These are phyloP conservation scores for Ochlodes sylvanus DNA, from an alignment of 2,888 invertebrate genomes.

Conservation along the genomic window DNA sequence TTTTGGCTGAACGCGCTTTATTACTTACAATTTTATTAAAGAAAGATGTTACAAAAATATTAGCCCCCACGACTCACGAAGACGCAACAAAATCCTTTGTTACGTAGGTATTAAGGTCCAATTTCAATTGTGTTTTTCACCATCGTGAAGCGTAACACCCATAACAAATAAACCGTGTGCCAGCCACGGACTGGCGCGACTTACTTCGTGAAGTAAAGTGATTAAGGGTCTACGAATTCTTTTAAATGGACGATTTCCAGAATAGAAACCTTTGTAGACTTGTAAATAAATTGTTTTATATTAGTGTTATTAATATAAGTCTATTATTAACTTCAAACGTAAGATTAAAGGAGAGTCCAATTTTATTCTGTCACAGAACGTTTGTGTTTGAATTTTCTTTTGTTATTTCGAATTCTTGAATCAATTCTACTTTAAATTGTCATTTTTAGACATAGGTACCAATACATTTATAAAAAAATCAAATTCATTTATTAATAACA, in stretches of 20 bases:
- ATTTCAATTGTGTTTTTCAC: background rate
- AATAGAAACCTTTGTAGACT: conserved; percentile 26
- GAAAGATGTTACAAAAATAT: conserved; percentile 42
- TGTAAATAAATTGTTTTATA: conserved; percentile 23
- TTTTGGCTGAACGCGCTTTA: conserved; percentile 32
- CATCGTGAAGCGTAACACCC: conserved; percentile 5
- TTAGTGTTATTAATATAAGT: conserved; percentile 13
- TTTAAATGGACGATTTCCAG: conserved; percentile 30
- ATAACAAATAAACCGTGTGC: conserved; percentile 44
- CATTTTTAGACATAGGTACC: too few species aligned
- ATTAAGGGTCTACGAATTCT: conserved; percentile 52
- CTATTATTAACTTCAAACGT: conserved; percentile 1
- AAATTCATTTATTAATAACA: too few species aligned
- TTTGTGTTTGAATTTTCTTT: too few species aligned
- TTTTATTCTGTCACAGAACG: background rate
- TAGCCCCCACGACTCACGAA: conserved; percentile 17
- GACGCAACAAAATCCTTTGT: background rate
- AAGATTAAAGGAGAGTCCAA: background rate
- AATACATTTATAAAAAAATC: too few species aligned
- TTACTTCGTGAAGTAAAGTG: conserved; percentile 58
- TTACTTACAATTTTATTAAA: conserved; percentile 40
- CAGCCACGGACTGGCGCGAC: conserved; percentile 44
- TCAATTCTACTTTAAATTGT: too few species aligned
- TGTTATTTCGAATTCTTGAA: too few species aligned
- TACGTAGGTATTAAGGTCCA: background rate